phyloP scores from a whole-genome alignment of 2,113 vertebrate genomes.

The Gadus chalcogrammus region DNA sequence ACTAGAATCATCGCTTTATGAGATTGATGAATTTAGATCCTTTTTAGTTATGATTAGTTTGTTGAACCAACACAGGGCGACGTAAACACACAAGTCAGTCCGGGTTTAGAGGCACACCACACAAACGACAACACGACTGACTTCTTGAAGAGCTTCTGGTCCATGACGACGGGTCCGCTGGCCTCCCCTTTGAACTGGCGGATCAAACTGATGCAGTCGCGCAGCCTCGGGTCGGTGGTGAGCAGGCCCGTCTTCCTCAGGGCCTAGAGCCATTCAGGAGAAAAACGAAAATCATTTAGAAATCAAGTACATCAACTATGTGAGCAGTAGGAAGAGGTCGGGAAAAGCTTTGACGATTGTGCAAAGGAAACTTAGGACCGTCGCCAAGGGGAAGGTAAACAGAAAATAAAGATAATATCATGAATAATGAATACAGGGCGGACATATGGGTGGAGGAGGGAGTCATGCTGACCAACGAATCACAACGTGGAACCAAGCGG shows the following conservation, averaged over 20 bases:
- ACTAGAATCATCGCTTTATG: too few relatives aligned
- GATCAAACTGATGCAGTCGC: constrained; percentile 78
- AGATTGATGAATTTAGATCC: too few relatives aligned
- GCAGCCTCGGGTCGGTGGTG: constrained; percentile 82
- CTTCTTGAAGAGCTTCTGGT: constrained; percentile 81
- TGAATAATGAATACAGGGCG: too few relatives aligned
- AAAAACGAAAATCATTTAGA: not conserved
- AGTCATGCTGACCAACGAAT: too few relatives aligned
- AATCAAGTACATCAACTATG: not conserved
- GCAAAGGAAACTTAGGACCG: too few relatives aligned
- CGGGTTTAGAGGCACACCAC: constrained; percentile 13
- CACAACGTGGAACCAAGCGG: too few relatives aligned
- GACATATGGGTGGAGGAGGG: too few relatives aligned
- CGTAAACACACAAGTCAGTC: too few relatives aligned
- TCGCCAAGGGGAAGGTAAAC: too few relatives aligned
- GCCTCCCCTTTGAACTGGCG: constrained; percentile 69
- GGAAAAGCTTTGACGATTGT: not conserved
- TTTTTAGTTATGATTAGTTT: too few relatives aligned
- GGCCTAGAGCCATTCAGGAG: constrained; percentile 58
- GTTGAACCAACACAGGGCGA: too few relatives aligned
- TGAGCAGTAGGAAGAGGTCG: not conserved
- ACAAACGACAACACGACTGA: constrained; percentile 37
- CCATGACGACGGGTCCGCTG: constrained; percentile 73
- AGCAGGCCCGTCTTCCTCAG: constrained; percentile 80
- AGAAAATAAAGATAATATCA: too few relatives aligned